Evolutionary conservation across 2,113 vertebrate genomes (phyloP), one percentile per base, ranked within the genome.

Genomic region (Neodon shergylaensis): DNA sequence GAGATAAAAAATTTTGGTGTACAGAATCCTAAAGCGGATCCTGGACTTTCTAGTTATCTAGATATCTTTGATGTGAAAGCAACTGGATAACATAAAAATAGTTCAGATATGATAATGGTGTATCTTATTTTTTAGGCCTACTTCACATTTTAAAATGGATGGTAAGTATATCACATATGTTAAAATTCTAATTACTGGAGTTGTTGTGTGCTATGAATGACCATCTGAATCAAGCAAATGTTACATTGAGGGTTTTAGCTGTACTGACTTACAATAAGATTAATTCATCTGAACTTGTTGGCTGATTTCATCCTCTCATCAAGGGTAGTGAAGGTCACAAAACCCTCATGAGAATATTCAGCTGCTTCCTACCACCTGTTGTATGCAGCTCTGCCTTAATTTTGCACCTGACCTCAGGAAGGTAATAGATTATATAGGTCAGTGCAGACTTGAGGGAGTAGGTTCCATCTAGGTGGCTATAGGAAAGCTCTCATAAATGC

Each of bases 41-140:
- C 65, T 36, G 31, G 22, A 77, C 58, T 13, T 86, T 72, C 14
- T 63, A 94, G 13, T 93, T 78, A 81, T 68, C 85, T 82, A 54
- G 44, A 61, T 96, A 22, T 72, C 24, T 88, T 94, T 74, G 84
- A 92, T 19, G 68, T 89, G 42, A 66, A 5, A 42, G 26, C 9
- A 82, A n/a, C 63, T 88, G n/a, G 14, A 85, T 65, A 78, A 82
- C 92, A 77, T 63, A 4, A 78, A 54, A 79, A 96, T 91, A 36
- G 1, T 68, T 78, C 39, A 78, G 6, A 44, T 44, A 68, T 93
- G 28, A 83, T 74, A n/a, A 90, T 74, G 47, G 10, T 70, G 7
- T 88, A 87, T 92, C 52, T 82, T 83, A 66, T 63, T 77, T n/a
- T 31, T 95, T 72, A 92, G 92, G 42, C 26, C 42, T 79, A 79